Conservation (phyloP, 1,140 invertebrate genomes). For the Leptoteleia sp. region DNA sequence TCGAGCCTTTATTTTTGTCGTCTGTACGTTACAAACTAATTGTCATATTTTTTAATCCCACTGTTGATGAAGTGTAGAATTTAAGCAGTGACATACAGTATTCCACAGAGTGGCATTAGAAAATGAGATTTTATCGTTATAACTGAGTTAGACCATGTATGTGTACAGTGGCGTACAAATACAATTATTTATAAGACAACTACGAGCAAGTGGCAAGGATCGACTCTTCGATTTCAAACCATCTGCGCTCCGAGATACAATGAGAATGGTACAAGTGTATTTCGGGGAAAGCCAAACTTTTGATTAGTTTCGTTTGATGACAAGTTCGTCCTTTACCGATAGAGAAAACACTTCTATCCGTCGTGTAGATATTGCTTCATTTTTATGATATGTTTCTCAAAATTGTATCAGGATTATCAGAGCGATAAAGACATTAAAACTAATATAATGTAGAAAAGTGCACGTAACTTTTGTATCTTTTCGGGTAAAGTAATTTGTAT, state of each 20-base stretch:
- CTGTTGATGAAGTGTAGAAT: constrained; percentile 73
- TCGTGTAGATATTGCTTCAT: constrained; percentile 57
- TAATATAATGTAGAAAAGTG: too few relatives aligned
- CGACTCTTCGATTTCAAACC: constrained; percentile 60
- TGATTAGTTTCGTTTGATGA: constrained; percentile 40
- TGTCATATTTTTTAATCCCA: constrained; percentile 68
- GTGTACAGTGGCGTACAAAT: constrained; percentile 79
- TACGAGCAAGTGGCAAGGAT: constrained; percentile 69
- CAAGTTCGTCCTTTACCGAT: constrained; percentile 47
- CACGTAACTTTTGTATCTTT: too few relatives aligned
- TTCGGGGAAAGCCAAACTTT: constrained; percentile 54
- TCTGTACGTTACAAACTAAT: constrained; percentile 58
- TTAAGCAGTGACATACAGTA: constrained; percentile 77
- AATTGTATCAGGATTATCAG: constrained; percentile 31
- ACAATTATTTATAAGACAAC: constrained; percentile 70
- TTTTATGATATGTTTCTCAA: constrained; percentile 60
- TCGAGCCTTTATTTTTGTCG: constrained; percentile 59
- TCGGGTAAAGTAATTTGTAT: too few relatives aligned
- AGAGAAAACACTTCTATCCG: constrained; percentile 52
- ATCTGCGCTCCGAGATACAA: too few relatives aligned
- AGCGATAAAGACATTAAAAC: too few relatives aligned
- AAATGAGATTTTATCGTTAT: constrained; percentile 78
- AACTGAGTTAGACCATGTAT: constrained; percentile 75
- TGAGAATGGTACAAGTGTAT: too few relatives aligned
- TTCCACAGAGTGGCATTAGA: constrained; percentile 78